Percentiles rank a stretch among this genome's conserved stretches.
phyloP scores from a whole-genome alignment of 1,140 invertebrate species.

The Phortica variegata region DNA sequence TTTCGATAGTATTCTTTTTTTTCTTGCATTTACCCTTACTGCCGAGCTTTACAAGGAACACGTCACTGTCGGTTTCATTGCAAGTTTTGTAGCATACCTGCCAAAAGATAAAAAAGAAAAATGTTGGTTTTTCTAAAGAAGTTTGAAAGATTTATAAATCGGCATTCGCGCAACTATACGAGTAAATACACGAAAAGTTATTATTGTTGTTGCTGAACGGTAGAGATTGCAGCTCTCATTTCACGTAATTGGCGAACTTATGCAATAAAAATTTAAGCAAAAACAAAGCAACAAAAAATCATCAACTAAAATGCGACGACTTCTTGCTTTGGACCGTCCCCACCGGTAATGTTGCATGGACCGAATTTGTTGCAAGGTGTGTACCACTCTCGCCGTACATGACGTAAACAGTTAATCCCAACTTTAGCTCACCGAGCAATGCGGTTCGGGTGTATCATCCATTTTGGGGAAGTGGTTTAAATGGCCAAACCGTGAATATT shows the following conservation, averaged over 20 bases:
- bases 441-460: no score
- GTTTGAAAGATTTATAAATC: constrained; percentile 8
- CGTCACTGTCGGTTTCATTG: constrained; percentile 53
- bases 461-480: no score
- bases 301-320: no score
- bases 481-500: no score
- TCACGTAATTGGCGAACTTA: constrained; percentile 16
- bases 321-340: no score
- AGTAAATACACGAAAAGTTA: constrained; percentile 5
- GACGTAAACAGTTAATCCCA: no score
- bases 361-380: no score
- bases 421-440: no score
- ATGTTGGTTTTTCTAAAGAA: constrained; percentile 5
- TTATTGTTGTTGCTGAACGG: constrained; percentile 26
- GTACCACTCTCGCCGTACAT: no score
- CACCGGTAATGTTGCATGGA: no score
- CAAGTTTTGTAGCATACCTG: constrained; percentile 55
- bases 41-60: constrained; percentile 52
- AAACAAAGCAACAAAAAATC: not conserved
- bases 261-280: constrained; percentile 22
- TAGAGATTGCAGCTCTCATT: constrained; percentile 16
- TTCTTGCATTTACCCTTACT: constrained; percentile 40
- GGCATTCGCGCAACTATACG: not conserved
- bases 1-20: constrained; percentile 51
- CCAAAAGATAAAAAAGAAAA: not conserved